These are phyloP conservation scores for Spicauda simplicius DNA, from an alignment of 2,888 invertebrate species.

Conservation along the genomic window DNA sequence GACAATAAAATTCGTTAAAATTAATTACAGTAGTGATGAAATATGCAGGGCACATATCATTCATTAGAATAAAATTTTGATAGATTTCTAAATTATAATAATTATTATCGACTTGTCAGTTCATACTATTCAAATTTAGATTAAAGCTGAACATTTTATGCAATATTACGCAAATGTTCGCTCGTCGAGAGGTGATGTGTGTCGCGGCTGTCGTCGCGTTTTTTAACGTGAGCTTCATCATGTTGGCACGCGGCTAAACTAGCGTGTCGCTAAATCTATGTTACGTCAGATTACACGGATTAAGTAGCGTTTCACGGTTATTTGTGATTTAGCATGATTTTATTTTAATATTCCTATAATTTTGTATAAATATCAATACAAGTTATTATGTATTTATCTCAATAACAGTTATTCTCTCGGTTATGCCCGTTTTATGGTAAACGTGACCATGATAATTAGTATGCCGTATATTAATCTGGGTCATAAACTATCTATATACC, in stretches of 20 bases:
- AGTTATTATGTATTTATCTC: background rate
- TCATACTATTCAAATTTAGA: background rate
- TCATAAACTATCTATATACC: too few relatives aligned
- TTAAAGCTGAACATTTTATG: background rate
- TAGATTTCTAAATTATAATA: too few relatives aligned
- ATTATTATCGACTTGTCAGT: too few relatives aligned
- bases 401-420: too few relatives aligned
- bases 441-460: too few relatives aligned
- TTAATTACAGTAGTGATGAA: too few relatives aligned
- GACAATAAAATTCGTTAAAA: too few relatives aligned
- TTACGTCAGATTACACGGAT: slow-evolving; percentile 9
- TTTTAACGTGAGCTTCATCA: slow-evolving; percentile 6
- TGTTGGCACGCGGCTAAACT: slow-evolving; percentile 26
- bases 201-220: background rate
- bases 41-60: too few relatives aligned
- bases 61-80: too few relatives aligned
- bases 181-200: background rate
- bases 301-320: slow-evolving; percentile 1
- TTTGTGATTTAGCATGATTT: background rate
- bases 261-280: slow-evolving; percentile 14
- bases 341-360: background rate
- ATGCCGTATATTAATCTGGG: too few relatives aligned
- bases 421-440: too few relatives aligned
- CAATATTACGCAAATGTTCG: background rate
- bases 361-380: background rate